Base-by-base conservation (phyloP, 1,140 invertebrate species). In the Drosophila parabipectinata region DNA sequence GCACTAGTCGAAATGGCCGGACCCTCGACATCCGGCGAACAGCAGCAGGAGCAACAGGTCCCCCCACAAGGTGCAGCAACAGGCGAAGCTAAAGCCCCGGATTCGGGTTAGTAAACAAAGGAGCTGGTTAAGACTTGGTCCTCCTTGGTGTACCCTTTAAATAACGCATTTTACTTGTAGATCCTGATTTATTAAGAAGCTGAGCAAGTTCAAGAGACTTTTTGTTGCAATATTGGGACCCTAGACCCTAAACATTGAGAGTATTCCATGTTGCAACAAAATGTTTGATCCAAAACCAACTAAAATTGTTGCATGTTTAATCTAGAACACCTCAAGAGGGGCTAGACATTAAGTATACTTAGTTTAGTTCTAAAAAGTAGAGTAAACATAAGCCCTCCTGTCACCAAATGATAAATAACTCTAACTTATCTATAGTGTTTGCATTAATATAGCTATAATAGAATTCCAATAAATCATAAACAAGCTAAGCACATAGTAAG, bases 11-110 rank as follows among this genome's bases (percentile, higher is more conserved):
- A 44, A 44, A 44, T 44, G 41, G 41, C 34, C 12, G 21, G 50
- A 9, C 39, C 52, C n/a, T 48, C 66, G 26, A 50, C 66, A 5
- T 39, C 66, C 5, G 51, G 18, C 18, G 64, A 24, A 9, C 60
- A 69, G 0, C 63, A 34, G 28, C 53, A 28, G 4, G 3, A 45
- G 28, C 15, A 55, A 14, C 18, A 15, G 1, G 28, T 52, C 12
- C 26, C 28, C 15, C 24, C 28, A 21, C 26, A 62, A 24, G 26
- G 10, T 60, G 32, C 18, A 10, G 8, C 52, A 41, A 30, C 15
- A 62, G 34, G 26, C 9, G 3, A 12, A 7, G 10, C 14, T 10
- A 12, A 21, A 44, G 7, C n/a, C 3, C 34, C 34, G 10, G 10
- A 37, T 0, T n/a, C 12, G 12, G 34, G 34, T 44, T 26, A 34